Evolutionary conservation across 2,797 vertebrate species (phyloP), one percentile per base, ranked within the genome.

Genomic region (Leptodactylus fallax): DNA sequence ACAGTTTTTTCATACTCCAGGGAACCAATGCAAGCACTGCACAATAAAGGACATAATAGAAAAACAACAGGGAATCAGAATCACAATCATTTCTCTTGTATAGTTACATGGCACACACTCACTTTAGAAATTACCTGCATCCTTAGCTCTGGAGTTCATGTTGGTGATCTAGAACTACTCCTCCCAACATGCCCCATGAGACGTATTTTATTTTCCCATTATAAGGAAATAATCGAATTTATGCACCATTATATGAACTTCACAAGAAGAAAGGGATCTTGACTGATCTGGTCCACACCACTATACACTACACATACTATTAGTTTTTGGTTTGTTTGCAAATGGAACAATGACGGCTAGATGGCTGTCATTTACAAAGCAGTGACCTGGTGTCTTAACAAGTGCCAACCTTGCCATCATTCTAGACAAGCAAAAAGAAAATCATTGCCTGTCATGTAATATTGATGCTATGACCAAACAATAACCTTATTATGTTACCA

Each of bases 261-360:
- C 4, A 13, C 13, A 19, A 9, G 61, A n/a, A 11, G 21, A 3
- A 63, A n/a, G 0, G 23, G 25, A 61, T 83, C 81, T 83, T 47
- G 81, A 47, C 71, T 72, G 19, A 58, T 72, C 67, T n/a, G 21
- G 81, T 72, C 45, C 71, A 25, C 19, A 58, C 71, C 56, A 76
- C 21, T n/a, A 0, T 61, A 3, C 83, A 19, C 53, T 76, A 9
- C 11, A 45, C 25, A n/a, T 60, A 36, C 19, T 21, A 36, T 14
- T 12, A 19, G 19, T 25, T 51, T 25, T 56, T 19, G 53, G 16
- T 14, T 58, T 36, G 11, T 58, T 56, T 72, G 53, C 55, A 6
- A 17, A 10, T n/a, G 49, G 51, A 36, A 83, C 65, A 83, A 83
- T 0, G 47, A 5, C 19, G 14, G 7, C 47, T 53, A 14, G 61